Evolutionary conservation across 2,797 vertebrate species (phyloP), one percentile per base, ranked within the genome.

Genomic region (Lacerta viridis): DNA sequence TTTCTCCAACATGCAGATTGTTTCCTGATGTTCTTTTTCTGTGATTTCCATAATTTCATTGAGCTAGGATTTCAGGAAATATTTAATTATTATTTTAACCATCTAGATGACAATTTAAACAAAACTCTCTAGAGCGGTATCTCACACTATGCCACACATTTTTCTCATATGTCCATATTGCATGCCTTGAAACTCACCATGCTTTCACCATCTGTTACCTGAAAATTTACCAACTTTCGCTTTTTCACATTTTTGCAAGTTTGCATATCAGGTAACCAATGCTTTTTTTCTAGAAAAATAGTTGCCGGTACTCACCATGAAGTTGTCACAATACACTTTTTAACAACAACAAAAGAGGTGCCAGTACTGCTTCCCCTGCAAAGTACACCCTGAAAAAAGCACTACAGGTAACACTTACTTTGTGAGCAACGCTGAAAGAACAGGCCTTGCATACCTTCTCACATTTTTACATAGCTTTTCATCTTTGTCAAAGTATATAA

Each of bases 11-110:
- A 94, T 96, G 90, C 95, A 94, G 59, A 98, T 90, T 77, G 95
- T 96, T 85, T 98, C 97, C 76, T 96, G 95, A 94, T 98, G 97
- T 89, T 96, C 96, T 89, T 93, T 97, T 84, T 98, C 96, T 91
- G 96, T 95, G 75, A 85, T 84, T 25, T 93, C 92, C 95, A 98
- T 97, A 68, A 74, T 96, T 80, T 98, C 96, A 96, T 96, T 98
- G 25, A 98, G 96, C 98, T 98, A 88, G 46, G 87, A 91, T 90
- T 68, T 88, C 6, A 10, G 83, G 72, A 87, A 87, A 0, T 64
- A 23, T 90, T 69, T 85, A 86, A 86, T 50, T 43, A 77, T n/a
- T 91, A 84, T 87, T 90, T 91, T 71, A 90, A 33, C 36, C 17
- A 76, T 85, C 3, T 50, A 88, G 64, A 50, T 41, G 20, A 36